Evolutionary conservation across 2,113 vertebrate species (phyloP), one percentile per base, ranked within the genome.

Genomic region (Ochotona princeps): DNA sequence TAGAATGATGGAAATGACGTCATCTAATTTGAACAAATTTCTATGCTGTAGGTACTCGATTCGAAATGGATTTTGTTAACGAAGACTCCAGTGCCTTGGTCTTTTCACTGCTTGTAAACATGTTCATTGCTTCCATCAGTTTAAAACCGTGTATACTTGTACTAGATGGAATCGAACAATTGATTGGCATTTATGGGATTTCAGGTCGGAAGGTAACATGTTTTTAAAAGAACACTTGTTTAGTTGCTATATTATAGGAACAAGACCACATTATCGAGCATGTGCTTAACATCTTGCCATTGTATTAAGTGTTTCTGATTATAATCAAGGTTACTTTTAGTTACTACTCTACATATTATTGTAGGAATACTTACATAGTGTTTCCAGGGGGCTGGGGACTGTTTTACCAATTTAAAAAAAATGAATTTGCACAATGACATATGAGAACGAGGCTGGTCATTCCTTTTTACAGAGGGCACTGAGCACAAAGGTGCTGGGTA

Each of bases 171-270:
- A 93, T 96, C 8, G 92, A 98, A 81, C 87, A 96, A 83, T 3
- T 97, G 84, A 92, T 81, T 75, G 97, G 95, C 76, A 90, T 92
- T 51, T 96, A 95, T 93, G 95, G 93, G 30, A 87, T 98, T 95
- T 97, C 97, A 90, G 92, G 81, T 67, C 83, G 94, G 90, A 96
- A 95, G 92, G 92, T 81, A 97, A 87, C 88, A 32, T 79, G 18
- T 90, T 32, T 70, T 63, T 73, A 61, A 89, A 79, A 81, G 15
- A 83, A 1, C 28, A 79, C 12, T 20, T 60, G 67, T 63, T 91
- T 82, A 60, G 61, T 78, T 70, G 2, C 61, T n/a, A 44, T 72
- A 76, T 85, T 69, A 74, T 86, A 80, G 87, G 82, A 89, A 87
- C 12, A 83, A 69, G 76, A 6, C 0, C 13, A 11, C 12, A 4